A percentile compares a stretch with the other conserved stretches of the same genome.
Conservation (phyloP, 2,113 vertebrate species). For the Amphiprion percula region DNA sequence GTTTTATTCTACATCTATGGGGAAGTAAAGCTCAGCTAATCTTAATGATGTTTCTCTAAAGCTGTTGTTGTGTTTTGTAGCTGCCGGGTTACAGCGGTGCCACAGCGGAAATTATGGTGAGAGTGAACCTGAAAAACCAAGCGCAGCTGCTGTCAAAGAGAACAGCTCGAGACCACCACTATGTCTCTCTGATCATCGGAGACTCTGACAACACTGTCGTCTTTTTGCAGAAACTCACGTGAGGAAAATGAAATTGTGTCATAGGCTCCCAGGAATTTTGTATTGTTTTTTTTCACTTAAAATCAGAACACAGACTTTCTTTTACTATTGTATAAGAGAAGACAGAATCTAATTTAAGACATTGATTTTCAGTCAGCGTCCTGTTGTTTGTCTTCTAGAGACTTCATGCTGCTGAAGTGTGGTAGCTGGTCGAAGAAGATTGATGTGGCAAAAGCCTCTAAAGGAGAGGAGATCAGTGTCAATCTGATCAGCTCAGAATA, state of each 20-base stretch:
- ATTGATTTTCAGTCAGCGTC: background rate
- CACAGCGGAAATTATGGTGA: constrained; percentile 90
- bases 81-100: constrained; percentile 88
- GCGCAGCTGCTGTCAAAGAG: constrained; percentile 88
- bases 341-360: background rate
- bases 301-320: background rate
- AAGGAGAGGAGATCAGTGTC: constrained; percentile 90
- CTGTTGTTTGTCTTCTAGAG: constrained; percentile 81
- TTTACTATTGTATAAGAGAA: background rate
- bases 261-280: background rate
- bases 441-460: constrained; percentile 87
- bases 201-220: constrained; percentile 91
- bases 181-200: constrained; percentile 90
- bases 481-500: constrained; percentile 97
- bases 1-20: background rate
- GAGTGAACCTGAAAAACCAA: constrained; percentile 90
- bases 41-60: background rate
- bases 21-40: background rate
- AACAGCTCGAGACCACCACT: constrained; percentile 91
- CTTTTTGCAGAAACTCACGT: constrained; percentile 92
- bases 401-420: constrained; percentile 88
- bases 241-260: constrained; percentile 29
- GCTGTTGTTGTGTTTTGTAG: constrained; percentile 76
- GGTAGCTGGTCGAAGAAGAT: constrained; percentile 93
- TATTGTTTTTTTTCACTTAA: too few species aligned